Evolutionary conservation across 1,140 invertebrate species (phyloP).

Genomic region (Dreissena rostriformis): DNA sequence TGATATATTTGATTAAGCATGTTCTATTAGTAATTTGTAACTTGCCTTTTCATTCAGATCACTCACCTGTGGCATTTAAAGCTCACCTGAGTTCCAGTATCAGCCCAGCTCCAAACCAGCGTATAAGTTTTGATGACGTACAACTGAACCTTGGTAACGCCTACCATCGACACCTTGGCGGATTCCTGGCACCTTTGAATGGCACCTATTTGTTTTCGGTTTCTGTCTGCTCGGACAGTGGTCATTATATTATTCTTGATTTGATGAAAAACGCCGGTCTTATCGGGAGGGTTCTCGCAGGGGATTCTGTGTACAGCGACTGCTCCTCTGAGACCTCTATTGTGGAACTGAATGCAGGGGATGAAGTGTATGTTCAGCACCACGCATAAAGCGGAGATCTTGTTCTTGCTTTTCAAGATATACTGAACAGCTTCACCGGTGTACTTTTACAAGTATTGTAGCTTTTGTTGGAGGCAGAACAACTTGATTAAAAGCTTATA

Average conservation of each 20-base stretch:
- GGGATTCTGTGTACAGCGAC: background rate
- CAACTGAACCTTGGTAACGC: constrained; percentile 13
- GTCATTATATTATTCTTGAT: background rate
- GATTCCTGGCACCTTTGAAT: constrained; percentile 19
- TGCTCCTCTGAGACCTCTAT: background rate
- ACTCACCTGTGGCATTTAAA: no score
- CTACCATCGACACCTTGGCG: constrained; percentile 6
- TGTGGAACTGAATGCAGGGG: constrained; percentile 7
- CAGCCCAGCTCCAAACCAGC: constrained; percentile 5
- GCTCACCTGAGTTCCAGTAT: no score
- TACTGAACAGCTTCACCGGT: constrained; percentile 33
- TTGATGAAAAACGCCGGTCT: background rate
- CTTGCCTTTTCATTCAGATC: no score
- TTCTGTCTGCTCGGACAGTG: background rate
- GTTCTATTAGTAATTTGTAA: no score
- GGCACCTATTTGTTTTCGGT: background rate
- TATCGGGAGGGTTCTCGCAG: background rate
- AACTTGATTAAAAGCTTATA: no score
- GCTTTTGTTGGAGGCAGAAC: background rate
- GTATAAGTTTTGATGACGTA: constrained; percentile 23
- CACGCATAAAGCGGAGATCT: background rate
- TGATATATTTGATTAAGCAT: no score
- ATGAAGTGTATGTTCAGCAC: constrained; percentile 8
- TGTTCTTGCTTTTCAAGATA: constrained; percentile 3
- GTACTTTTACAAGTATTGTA: constrained; percentile 22